Percentiles rank a stretch among this genome's conserved stretches.
phyloP scores from a whole-genome alignment of 2,797 vertebrate genomes.

The Paguma larvata region DNA sequence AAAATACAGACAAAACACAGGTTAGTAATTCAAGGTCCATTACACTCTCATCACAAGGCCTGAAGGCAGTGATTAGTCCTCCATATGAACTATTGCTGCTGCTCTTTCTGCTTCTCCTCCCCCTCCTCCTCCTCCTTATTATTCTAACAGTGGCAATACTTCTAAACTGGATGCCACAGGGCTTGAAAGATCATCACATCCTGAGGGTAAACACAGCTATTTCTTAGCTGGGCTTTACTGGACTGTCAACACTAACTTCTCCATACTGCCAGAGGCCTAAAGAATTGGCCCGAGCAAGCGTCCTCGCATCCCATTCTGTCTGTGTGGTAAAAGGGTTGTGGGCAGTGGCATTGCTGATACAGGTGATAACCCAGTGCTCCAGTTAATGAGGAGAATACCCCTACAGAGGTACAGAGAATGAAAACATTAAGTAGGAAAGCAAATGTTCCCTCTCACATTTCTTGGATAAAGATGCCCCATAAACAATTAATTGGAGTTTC shows the following conservation, averaged over 20 bases:
- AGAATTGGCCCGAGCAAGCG: not conserved
- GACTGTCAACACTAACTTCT: not conserved
- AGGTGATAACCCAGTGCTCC: not conserved
- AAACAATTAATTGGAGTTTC: not conserved
- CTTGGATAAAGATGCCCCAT: not conserved
- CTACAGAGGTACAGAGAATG: not conserved
- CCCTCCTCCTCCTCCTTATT: no score
- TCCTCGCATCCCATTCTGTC: no score
- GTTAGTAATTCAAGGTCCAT: not conserved
- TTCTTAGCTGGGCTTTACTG: not conserved
- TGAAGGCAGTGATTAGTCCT: not conserved
- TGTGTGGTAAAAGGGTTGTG: not conserved
- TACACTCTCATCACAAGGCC: not conserved
- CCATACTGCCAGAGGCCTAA: not conserved
- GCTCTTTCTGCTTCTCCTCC: not conserved
- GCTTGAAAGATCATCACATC: not conserved
- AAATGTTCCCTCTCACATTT: not conserved
- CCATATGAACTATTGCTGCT: not conserved
- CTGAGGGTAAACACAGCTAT: not conserved
- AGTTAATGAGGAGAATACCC: not conserved
- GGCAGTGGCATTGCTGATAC: not conserved
- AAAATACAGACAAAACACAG: conserved; percentile 35
- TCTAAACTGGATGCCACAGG: not conserved
- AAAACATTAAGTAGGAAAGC: not conserved
- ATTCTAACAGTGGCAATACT: not conserved